Evolutionary conservation across 2,797 vertebrate species (phyloP), one percentile per base, ranked within the genome.

Genomic region (Gadopsis bispinosus): DNA sequence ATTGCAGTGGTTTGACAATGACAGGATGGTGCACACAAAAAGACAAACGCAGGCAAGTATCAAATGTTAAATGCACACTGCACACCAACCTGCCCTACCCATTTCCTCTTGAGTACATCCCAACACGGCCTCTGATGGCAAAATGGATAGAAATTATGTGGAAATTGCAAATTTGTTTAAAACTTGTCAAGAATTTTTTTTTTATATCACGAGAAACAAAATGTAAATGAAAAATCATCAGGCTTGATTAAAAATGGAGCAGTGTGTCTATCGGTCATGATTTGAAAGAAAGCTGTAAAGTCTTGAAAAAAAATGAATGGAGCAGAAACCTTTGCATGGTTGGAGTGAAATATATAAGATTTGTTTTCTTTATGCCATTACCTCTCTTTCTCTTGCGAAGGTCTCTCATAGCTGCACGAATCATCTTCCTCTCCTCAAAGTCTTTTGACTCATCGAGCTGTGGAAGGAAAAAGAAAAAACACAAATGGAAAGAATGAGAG

Each of bases 311-410:
- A 51, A 73, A n/a, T 47, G 11, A 31, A 47, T 16, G 3, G 2
- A 53, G 31, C 22, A 61, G 48, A 56, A 54, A 26, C 4, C 0
- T 69, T 58, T 1, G 37, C 7, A 20, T 64, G 26, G 41, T 59
- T 16, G 4, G 53, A 69, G 47, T 35, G 56, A 29, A 13, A 56
- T 37, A 50, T 17, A 20, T 41, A 75, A 58, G 22, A 37, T 1
- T 29, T 16, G 1, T n/a, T 65, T n/a, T 53, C 10, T 45, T 26
- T 29, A 14, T 65, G 48, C 17, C 0, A n/a, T 91, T 95, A 99
- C 98, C 98, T 97, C 98, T 94, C 86, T 98, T 99, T 89, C 91
- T 97, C 89, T 99, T 98, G 64, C 97, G 96, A 61, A 99, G 96
- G 69, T 99, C 98, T 56, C 98, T 96, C 93, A 99, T 96, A n/a